Percentiles rank a stretch among this genome's conserved stretches.
Conservation (phyloP, 2,888 invertebrate species). For the Ichneumon xanthorius region DNA sequence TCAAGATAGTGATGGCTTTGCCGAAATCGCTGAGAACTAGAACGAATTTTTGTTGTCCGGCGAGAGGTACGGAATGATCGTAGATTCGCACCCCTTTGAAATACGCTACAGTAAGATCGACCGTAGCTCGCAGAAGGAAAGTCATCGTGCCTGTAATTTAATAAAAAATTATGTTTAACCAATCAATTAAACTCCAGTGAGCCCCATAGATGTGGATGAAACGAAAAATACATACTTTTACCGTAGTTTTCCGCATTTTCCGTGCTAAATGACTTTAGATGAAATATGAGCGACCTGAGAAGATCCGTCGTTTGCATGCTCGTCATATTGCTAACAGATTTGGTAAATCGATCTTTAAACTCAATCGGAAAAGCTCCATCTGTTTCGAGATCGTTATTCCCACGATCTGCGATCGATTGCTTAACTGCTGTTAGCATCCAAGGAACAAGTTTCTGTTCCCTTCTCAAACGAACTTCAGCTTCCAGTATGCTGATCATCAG, state of each 20-base stretch:
- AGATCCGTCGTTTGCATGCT: conserved; percentile 74
- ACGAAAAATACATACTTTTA: conserved; percentile 36
- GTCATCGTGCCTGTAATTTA: conserved; percentile 53
- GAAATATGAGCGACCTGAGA: conserved; percentile 76
- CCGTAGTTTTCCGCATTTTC: conserved; percentile 30
- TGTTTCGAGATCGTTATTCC: conserved; percentile 15
- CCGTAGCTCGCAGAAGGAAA: conserved; percentile 60
- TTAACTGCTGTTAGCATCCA: conserved; percentile 77
- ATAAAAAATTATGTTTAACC: conserved; percentile 13
- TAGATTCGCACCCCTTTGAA: conserved; percentile 77
- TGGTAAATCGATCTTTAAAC: conserved; percentile 72
- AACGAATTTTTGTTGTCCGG: conserved; percentile 75
- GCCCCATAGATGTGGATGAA: background rate
- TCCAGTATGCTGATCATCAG: conserved; percentile 76
- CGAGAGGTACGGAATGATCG: conserved; percentile 73
- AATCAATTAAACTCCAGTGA: background rate
- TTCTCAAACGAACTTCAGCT: conserved; percentile 75
- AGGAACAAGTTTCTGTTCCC: conserved; percentile 79
- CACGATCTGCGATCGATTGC: conserved; percentile 50
- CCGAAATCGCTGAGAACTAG: conserved; percentile 74
- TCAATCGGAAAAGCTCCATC: conserved; percentile 69
- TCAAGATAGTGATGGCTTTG: conserved; percentile 72
- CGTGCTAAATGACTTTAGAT: conserved; percentile 76
- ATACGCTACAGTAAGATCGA: conserved; percentile 74
- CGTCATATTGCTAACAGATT: conserved; percentile 72